phyloP scores from a whole-genome alignment of 2,113 vertebrate species.

The Okapia johnstoni region DNA sequence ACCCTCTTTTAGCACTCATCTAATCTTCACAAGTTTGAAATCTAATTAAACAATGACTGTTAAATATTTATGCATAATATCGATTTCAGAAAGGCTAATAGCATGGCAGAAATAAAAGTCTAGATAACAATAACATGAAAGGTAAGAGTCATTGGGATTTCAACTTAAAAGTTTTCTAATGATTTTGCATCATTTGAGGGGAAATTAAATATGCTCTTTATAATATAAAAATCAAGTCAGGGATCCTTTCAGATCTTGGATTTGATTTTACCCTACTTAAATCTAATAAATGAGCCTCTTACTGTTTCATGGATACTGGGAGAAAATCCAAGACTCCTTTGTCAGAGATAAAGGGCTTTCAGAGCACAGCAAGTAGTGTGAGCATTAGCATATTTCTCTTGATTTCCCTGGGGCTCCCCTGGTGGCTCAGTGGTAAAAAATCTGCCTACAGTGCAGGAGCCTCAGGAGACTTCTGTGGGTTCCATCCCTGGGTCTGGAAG shows the following conservation, averaged over 20 bases:
- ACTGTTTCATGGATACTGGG: neutral
- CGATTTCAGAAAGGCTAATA: neutral
- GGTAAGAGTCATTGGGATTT: neutral
- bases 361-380: neutral
- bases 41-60: neutral
- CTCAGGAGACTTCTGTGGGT: neutral
- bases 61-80: neutral
- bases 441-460: neutral
- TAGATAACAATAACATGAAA: neutral
- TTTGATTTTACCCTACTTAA: neutral
- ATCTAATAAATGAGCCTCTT: neutral
- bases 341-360: neutral
- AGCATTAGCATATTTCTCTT: neutral
- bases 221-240: neutral
- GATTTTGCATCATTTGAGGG: neutral
- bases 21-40: neutral
- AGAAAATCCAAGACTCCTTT: neutral
- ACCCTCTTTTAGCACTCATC: neutral
- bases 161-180: neutral
- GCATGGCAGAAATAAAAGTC: neutral
- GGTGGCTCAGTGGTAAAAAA: neutral
- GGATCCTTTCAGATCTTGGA: neutral
- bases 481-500: neutral
- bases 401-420: neutral
- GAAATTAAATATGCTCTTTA: neutral